Base-by-base conservation (phyloP, 2,888 invertebrate genomes). In the Theretra japonica region DNA sequence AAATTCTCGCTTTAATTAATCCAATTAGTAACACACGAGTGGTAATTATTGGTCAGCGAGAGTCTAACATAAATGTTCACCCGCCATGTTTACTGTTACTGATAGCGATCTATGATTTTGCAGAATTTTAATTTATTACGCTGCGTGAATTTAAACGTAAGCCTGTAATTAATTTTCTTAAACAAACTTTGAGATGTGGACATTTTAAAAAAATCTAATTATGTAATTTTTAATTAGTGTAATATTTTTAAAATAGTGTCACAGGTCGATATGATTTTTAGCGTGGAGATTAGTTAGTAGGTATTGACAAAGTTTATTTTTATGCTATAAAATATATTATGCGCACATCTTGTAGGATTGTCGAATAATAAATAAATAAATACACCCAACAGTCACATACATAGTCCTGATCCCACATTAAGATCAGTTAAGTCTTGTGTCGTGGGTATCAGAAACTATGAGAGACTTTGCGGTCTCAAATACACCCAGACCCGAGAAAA, bases 111-210 rank as follows among this genome's bases (percentile, higher is more conserved):
- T 48, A 19, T 28, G 6, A 48, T 48, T 62, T 65, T 23, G 48
- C 65, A 65, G 23, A 65, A 65, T 65, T 65, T 25, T 65, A 65
- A 65, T 65, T 65, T 23, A 23, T 23, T 48, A 65, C 65, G 65
- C 41, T 25, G 17, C 41, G 41, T 65, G 65, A 65, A 41, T 65
- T 48, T 60, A 17, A 4, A 65, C 48, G 41, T 23, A 65, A 65
- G 41, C 48, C 23, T 23, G 48, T 65, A 48, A 41, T 41, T 65
- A 65, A 48, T 41, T 21, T n/a, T 4, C 23, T 5, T 30, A 65
- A 65, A 65, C 23, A 65, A 65, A 65, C 48, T 65, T 23, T 23
- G 65, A n/a, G n/a, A n/a, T n/a, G 8, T 30, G 23, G 17, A 23
- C 7, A 15, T 11, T 19, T 4, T 1, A 23, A 41, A 41, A 3